These are phyloP conservation scores for Bostrychus sinensis DNA, from an alignment of 2,113 vertebrate genomes.

Conservation along the genomic window DNA sequence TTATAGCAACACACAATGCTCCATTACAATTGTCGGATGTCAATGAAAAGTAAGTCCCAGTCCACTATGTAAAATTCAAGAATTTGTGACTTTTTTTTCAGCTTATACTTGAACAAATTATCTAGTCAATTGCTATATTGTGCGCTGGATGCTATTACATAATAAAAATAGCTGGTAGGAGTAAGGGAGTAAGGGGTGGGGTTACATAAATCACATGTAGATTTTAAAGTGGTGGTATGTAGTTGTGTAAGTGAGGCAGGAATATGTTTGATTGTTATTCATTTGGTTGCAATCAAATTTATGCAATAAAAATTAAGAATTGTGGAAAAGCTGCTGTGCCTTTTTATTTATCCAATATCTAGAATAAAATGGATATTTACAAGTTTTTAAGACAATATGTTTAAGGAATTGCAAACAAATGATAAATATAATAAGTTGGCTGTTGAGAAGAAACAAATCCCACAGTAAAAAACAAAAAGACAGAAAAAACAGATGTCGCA, in stretches of 20 bases:
- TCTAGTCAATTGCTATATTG: constrained; percentile 55
- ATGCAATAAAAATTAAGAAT: too few species aligned
- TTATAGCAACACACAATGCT: neutral
- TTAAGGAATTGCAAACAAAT: too few species aligned
- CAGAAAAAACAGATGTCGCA: too few species aligned
- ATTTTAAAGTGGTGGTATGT: constrained; percentile 15
- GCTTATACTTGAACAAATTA: constrained; percentile 41
- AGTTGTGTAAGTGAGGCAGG: constrained; percentile 8
- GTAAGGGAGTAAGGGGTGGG: neutral
- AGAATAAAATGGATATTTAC: too few species aligned
- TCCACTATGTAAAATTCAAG: neutral
- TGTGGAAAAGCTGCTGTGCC: too few species aligned
- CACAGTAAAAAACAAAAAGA: too few species aligned
- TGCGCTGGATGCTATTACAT: constrained; percentile 60
- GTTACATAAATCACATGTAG: constrained; percentile 36
- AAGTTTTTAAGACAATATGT: too few species aligned
- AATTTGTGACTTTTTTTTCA: constrained; percentile 24
- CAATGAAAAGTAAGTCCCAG: constrained; percentile 14
- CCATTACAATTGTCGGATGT: constrained; percentile 10
- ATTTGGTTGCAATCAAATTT: too few species aligned
- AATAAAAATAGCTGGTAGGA: constrained; percentile 36
- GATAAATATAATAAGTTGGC: too few species aligned
- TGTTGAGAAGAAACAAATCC: too few species aligned
- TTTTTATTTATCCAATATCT: too few species aligned
- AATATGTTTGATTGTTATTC: neutral